A percentile compares a stretch with the other conserved stretches of the same genome.
phyloP scores from a whole-genome alignment of 2,113 vertebrate genomes.

The Cottus gobio region DNA sequence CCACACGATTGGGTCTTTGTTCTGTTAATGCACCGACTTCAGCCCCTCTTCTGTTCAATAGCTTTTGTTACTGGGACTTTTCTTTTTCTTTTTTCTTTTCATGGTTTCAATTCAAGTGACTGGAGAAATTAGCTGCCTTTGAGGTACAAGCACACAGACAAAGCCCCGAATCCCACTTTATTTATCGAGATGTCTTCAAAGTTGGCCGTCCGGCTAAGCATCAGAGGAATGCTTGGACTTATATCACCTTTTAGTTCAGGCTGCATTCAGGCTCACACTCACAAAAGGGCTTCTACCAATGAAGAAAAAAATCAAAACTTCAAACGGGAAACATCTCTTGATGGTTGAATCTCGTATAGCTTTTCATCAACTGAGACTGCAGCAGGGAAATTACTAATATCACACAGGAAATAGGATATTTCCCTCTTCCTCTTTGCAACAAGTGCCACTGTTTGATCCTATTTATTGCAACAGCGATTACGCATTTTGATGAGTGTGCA shows the following conservation, averaged over 20 bases:
- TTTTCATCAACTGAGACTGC: not conserved
- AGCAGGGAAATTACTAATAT: not conserved
- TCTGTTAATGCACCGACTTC: conserved; percentile 3
- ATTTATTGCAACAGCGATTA: conserved; percentile 23
- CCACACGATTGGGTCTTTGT: conserved; percentile 8
- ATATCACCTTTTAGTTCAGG: conserved; percentile 54
- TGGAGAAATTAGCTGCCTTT: conserved; percentile 23
- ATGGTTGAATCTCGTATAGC: conserved; percentile 4
- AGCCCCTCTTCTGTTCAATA: not conserved
- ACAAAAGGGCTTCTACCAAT: conserved; percentile 33
- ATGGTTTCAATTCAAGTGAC: conserved; percentile 47
- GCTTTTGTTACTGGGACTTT: conserved; percentile 7
- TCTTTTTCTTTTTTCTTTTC: conserved; percentile 27
- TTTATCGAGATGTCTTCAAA: conserved; percentile 52
- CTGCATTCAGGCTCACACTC: conserved; percentile 30
- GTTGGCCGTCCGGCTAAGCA: conserved; percentile 55
- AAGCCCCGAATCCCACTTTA: conserved; percentile 20
- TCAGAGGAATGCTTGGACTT: conserved; percentile 52
- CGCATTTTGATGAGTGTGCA: conserved; percentile 27
- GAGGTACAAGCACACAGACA: conserved; percentile 11
- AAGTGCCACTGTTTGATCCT: not conserved
- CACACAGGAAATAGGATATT: not conserved
- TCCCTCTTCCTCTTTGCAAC: conserved; percentile 1
- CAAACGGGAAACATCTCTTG: conserved; percentile 18
- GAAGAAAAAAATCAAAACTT: conserved; percentile 20